Percentiles rank a stretch among this genome's conserved stretches.
Conservation (phyloP, 2,888 invertebrate species). For the Temnothorax unifasciatus region DNA sequence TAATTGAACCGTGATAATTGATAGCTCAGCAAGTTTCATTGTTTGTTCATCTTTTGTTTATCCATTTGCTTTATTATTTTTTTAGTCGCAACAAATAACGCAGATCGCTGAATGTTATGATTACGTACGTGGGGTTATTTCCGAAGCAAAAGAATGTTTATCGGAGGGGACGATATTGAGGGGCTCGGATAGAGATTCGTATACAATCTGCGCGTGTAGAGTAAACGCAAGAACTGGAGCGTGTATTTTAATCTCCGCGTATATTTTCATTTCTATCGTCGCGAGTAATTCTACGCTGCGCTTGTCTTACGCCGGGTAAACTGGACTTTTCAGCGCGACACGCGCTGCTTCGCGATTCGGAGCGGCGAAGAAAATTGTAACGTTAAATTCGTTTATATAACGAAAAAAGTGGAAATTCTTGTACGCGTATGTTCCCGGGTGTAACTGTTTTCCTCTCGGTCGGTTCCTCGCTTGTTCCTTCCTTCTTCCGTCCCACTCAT, state of each 20-base stretch:
- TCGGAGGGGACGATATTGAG: background rate
- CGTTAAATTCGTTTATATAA: constrained; percentile 53
- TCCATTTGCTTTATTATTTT: background rate
- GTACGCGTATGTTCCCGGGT: constrained; percentile 19
- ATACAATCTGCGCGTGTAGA: constrained; percentile 36
- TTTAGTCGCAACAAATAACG: background rate
- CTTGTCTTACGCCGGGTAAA: constrained; percentile 24
- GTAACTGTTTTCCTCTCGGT: constrained; percentile 41
- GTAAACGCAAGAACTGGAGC: constrained; percentile 42
- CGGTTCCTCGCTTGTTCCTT: background rate
- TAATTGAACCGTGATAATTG: background rate
- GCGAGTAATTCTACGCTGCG: background rate
- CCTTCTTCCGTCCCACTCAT: background rate
- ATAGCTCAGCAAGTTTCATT: background rate
- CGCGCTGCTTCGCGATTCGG: constrained; percentile 14
- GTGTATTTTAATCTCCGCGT: constrained; percentile 58
- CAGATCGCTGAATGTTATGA: constrained; percentile 4
- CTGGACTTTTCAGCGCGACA: constrained; percentile 41
- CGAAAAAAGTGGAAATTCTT: constrained; percentile 46
- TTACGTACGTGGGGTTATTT: constrained; percentile 7
- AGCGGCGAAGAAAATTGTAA: constrained; percentile 57
- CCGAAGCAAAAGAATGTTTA: constrained; percentile 4
- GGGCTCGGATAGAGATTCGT: background rate
- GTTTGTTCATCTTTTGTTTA: background rate
- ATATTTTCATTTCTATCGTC: constrained; percentile 51